Evolutionary conservation across 1,140 invertebrate genomes (phyloP), one percentile per base, ranked within the genome.

Genomic region (Holotrichia oblita): DNA sequence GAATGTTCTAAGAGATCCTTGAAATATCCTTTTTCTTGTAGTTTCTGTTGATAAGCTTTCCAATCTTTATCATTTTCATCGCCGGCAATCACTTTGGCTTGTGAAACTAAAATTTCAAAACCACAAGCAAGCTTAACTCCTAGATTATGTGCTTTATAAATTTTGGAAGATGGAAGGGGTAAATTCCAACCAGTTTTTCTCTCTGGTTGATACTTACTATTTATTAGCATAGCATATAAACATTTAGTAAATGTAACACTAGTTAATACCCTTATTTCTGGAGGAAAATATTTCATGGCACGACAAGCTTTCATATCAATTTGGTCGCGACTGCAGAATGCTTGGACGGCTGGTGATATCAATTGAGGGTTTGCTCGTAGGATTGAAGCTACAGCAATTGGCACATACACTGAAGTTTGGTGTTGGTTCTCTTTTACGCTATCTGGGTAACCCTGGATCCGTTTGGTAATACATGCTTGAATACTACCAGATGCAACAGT

Each of bases 111-210:
- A 81, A 98, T 96, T 87, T 98, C 95, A 88, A 97, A 94, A 4
- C 96, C 97, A 89, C 94, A 96, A 40, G 95, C 93, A 88, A 93
- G 85, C 88, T 98, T 99, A 40, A 96, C 91, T 69, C 98, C 97
- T 48, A 98, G 87, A 79, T 93, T 88, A 85, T 94, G 91, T 72
- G 93, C 89, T 84, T 94, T 94, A 84, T 94, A 94, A 22, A 92
- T 88, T 17, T 90, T 85, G 82, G 90, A 91, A 10, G 88, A 90
- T 0, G 88, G 83, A 0, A 89, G 86, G 0, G 94, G 94, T 64
- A 97, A 85, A 82, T 93, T 91, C 94, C 94, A 96, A 14, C 94
- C 94, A 73, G 92, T 92, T 84, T 92, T 87, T 40, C 89, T 89
- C 85, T 96, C 94, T 55, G 96, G 93, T n/a, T 89, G 89, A 85